These are phyloP conservation scores for Cirrhinus mrigala DNA, from an alignment of 2,797 vertebrate species.

Conservation along the genomic window DNA sequence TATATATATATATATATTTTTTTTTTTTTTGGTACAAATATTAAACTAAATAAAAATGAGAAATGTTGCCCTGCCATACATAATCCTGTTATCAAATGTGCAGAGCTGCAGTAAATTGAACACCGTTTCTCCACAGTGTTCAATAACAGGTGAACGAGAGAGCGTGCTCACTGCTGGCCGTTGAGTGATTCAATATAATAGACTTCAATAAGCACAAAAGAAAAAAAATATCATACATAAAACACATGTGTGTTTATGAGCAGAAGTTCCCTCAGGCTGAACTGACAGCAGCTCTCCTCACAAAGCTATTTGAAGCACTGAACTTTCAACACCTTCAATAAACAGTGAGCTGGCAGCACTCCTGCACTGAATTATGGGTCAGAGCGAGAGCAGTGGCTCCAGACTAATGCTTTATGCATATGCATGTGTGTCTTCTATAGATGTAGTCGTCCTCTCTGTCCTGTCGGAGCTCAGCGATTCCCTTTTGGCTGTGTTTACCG, in stretches of 20 bases:
- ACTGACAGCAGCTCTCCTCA: slow-evolving; percentile 58
- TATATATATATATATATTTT: too few species aligned
- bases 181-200: slow-evolving; percentile 27
- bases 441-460: slow-evolving; percentile 5
- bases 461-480: slow-evolving; percentile 39
- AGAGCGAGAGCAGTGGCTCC: slow-evolving; percentile 7
- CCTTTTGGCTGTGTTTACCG: slow-evolving; percentile 55
- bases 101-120: background rate
- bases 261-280: slow-evolving; percentile 20
- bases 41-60: background rate
- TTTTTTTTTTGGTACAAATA: too few species aligned
- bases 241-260: slow-evolving; percentile 30
- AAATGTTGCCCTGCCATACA: background rate
- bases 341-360: slow-evolving; percentile 49
- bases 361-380: slow-evolving; percentile 26
- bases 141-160: background rate
- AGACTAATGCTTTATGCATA: slow-evolving; percentile 49
- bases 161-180: background rate
- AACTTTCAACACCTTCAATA: slow-evolving; percentile 61
- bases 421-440: slow-evolving; percentile 48
- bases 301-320: slow-evolving; percentile 52
- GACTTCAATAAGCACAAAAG: slow-evolving; percentile 11
- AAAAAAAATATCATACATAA: slow-evolving; percentile 10
- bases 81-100: background rate
- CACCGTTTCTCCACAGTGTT: background rate